Percentiles rank a stretch among this genome's conserved stretches.
Conservation (phyloP, 2,888 invertebrate species). For the Dyspetes luteomarginatus region DNA sequence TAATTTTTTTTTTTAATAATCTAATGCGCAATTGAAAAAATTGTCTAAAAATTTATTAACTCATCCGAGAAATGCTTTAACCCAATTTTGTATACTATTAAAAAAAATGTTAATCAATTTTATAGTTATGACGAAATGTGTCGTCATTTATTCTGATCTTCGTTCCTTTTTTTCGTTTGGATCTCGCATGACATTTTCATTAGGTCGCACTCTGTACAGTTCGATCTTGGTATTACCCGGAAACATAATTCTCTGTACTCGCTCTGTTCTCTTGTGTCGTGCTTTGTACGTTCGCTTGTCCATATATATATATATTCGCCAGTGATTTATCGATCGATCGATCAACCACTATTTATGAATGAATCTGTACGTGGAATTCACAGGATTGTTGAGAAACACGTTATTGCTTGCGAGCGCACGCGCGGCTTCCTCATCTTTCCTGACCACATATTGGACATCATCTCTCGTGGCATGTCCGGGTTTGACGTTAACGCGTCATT, state of each 20-base stretch:
- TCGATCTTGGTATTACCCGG: conserved; percentile 23
- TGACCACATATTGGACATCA: neutral
- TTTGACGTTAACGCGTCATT: neutral
- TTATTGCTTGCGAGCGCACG: conserved; percentile 1
- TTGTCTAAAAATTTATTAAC: too few relatives aligned
- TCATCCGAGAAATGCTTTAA: too few relatives aligned
- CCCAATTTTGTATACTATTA: too few relatives aligned
- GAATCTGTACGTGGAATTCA: conserved; percentile 51
- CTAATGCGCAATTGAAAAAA: too few relatives aligned
- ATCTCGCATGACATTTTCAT: conserved; percentile 16
- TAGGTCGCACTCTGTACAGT: too few relatives aligned
- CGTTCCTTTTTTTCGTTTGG: neutral
- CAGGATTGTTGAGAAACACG: conserved; percentile 36
- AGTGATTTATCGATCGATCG: conserved; percentile 62
- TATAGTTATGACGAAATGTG: too few relatives aligned
- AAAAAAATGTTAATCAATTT: too few relatives aligned
- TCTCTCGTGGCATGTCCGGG: neutral
- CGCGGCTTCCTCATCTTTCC: neutral
- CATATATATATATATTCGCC: conserved; percentile 16
- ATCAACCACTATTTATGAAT: conserved; percentile 64
- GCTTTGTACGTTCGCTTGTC: conserved; percentile 34
- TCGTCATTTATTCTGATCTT: neutral
- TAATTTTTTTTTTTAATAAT: too few relatives aligned
- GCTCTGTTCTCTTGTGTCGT: conserved; percentile 24
- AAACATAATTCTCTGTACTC: conserved; percentile 42